These are phyloP conservation scores for Phylloscopus trochiloides DNA, from an alignment of 2,113 vertebrate species.

Conservation along the genomic window DNA sequence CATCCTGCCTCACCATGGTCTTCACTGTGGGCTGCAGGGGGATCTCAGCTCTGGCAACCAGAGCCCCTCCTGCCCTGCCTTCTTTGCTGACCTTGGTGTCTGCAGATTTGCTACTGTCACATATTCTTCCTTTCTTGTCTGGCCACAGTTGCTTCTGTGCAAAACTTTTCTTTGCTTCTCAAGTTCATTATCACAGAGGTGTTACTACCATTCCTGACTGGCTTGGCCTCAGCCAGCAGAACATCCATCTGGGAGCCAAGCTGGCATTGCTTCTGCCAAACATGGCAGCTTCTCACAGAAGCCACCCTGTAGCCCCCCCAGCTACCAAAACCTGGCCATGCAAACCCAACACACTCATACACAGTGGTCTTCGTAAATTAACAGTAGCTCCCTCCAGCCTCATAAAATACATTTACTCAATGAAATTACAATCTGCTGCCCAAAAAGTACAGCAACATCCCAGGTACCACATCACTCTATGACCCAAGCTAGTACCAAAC, in stretches of 20 bases:
- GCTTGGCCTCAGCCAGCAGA: neutral
- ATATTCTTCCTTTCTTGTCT: neutral
- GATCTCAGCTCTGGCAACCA: neutral
- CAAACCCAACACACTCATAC: neutral
- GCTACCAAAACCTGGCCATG: neutral
- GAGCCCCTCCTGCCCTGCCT: neutral
- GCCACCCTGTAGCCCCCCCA: neutral
- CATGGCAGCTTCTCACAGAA: neutral
- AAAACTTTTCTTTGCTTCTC: neutral
- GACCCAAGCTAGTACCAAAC: neutral
- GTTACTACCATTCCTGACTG: neutral
- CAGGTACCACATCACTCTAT: neutral
- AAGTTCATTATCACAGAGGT: neutral
- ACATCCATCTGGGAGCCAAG: neutral
- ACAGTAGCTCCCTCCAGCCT: neutral
- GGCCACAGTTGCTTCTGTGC: neutral
- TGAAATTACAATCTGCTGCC: neutral
- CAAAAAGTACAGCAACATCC: neutral
- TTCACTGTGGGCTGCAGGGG: neutral
- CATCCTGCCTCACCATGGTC: neutral
- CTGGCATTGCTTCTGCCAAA: neutral
- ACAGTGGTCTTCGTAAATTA: neutral
- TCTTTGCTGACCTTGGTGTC: neutral
- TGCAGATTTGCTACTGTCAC: neutral
- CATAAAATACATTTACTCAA: neutral